Evolutionary conservation across 2,888 invertebrate genomes (phyloP).

Genomic region (Melangyna quadrimaculata): DNA sequence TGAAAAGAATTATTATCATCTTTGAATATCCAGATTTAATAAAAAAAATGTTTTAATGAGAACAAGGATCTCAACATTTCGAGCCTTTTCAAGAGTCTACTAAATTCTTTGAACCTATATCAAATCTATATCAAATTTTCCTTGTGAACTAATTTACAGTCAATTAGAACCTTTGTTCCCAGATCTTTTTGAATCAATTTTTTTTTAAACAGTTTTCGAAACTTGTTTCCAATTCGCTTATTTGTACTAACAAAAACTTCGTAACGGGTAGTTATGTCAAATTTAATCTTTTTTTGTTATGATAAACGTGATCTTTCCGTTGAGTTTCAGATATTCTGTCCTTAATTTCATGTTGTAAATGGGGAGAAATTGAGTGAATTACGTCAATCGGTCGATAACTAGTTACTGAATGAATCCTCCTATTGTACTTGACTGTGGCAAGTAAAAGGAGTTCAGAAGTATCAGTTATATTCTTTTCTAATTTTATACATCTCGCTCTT

Average conservation of each 20-base stretch:
- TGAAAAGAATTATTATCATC: too few relatives aligned
- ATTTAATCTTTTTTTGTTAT: not conserved
- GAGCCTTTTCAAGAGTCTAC: too few relatives aligned
- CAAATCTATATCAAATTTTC: slow-evolving; percentile 17
- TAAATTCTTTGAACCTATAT: not conserved
- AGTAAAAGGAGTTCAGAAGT: slow-evolving; percentile 15
- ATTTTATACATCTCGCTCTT: slow-evolving; percentile 32
- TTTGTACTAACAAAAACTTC: slow-evolving; percentile 10
- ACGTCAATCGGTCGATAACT: slow-evolving; percentile 18
- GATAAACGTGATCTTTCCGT: not conserved
- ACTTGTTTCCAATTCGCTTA: slow-evolving; percentile 29
- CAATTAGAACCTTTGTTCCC: slow-evolving; percentile 28
- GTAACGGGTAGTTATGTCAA: slow-evolving; percentile 6
- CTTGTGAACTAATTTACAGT: slow-evolving; percentile 27
- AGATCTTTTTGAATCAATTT: slow-evolving; percentile 18
- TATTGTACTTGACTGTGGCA: slow-evolving; percentile 43
- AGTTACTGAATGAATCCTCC: slow-evolving; percentile 42
- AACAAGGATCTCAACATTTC: too few relatives aligned
- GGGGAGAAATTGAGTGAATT: not conserved
- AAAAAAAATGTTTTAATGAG: too few relatives aligned
- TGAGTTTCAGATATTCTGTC: not conserved
- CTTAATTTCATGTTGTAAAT: not conserved
- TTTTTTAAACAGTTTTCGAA: slow-evolving; percentile 15
- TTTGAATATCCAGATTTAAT: too few relatives aligned
- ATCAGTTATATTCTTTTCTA: slow-evolving; percentile 16